phyloP scores from a whole-genome alignment of 2,113 vertebrate genomes.

The Prinia subflava region DNA sequence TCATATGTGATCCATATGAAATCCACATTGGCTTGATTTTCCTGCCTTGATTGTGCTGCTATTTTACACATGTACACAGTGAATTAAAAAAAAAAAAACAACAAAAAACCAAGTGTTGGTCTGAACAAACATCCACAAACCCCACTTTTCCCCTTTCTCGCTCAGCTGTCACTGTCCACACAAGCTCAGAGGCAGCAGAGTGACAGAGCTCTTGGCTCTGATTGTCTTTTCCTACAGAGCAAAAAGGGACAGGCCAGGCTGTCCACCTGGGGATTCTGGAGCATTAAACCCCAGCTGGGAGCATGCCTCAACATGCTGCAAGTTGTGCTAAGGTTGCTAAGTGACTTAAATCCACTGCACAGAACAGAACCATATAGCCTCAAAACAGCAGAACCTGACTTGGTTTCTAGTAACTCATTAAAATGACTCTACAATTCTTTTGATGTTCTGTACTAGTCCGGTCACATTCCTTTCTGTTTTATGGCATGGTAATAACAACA shows the following conservation, averaged over 20 bases:
- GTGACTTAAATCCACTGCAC: slow-evolving; percentile 49
- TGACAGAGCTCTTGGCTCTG: background rate
- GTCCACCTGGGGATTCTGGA: slow-evolving; percentile 18
- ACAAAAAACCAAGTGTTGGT: background rate
- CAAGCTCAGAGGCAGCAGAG: background rate
- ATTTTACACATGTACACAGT: accelerated
- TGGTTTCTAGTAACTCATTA: slow-evolving; percentile 64
- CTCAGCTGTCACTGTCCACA: background rate
- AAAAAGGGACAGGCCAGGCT: background rate
- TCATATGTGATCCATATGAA: background rate
- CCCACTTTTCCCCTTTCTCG: background rate
- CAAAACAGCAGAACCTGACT: slow-evolving; percentile 48
- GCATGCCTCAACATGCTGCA: background rate
- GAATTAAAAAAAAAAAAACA: background rate
- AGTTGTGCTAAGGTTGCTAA: slow-evolving; percentile 55
- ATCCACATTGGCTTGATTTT: background rate
- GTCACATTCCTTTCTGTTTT: slow-evolving; percentile 65
- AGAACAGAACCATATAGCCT: slow-evolving; percentile 7
- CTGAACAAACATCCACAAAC: background rate
- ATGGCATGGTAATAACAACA: slow-evolving; percentile 58
- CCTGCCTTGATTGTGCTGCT: background rate
- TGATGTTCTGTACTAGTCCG: slow-evolving; percentile 59
- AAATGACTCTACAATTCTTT: slow-evolving; percentile 59
- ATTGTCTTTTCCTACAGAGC: background rate
- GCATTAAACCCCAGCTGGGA: background rate